Conservation (phyloP, 1,140 invertebrate species). For the Ladona fulva region DNA sequence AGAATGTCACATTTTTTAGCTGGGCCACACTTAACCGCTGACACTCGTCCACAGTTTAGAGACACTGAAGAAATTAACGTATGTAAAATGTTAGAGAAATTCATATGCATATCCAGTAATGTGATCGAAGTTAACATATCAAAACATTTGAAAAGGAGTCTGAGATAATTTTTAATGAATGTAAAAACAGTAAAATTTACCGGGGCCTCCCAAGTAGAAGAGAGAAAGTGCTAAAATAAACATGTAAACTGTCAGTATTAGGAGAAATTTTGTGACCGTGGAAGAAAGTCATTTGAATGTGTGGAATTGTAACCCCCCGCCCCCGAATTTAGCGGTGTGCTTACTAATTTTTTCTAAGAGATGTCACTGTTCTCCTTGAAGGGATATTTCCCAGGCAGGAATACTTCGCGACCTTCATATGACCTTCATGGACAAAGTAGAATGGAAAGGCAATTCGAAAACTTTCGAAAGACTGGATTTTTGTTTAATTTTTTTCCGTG, state of each 20-base stretch:
- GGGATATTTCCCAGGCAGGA: too few relatives aligned
- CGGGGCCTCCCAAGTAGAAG: neutral
- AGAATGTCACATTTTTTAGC: neutral
- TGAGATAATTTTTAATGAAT: neutral
- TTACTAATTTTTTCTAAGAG: neutral
- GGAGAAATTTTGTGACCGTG: neutral
- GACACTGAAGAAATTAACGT: neutral
- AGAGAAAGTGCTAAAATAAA: neutral
- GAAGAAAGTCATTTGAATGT: neutral
- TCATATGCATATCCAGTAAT: neutral
- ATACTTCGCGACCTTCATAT: too few relatives aligned
- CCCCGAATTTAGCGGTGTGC: neutral
- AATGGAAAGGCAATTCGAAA: too few relatives aligned
- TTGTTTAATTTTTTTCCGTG: too few relatives aligned
- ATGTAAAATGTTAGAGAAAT: neutral
- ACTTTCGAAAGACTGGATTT: too few relatives aligned
- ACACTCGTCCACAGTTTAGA: neutral
- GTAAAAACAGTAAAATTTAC: neutral
- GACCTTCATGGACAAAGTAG: too few relatives aligned
- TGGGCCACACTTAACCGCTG: neutral
- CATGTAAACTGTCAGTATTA: neutral
- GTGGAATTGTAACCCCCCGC: too few relatives aligned
- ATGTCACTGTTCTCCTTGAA: too few relatives aligned
- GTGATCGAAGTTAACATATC: slow-evolving; percentile 1
- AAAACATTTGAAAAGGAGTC: neutral